Conservation (phyloP, 2,888 invertebrate species). For the Amiota minor region DNA sequence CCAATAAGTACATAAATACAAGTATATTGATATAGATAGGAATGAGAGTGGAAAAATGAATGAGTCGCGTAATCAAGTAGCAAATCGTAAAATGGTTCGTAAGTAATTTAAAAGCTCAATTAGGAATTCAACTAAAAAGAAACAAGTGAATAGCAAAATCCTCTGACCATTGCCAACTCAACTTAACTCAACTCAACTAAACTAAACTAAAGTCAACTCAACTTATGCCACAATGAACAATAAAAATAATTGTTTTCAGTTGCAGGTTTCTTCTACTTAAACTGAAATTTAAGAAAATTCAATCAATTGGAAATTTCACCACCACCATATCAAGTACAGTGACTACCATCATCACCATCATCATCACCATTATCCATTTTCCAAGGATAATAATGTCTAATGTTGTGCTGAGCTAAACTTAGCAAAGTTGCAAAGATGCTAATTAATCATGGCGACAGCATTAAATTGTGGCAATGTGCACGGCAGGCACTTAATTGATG, state of each 20-base stretch:
- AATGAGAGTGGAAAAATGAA: background rate
- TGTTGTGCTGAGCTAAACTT: constrained; percentile 30
- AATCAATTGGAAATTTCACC: constrained; percentile 61
- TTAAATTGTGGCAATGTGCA: constrained; percentile 15
- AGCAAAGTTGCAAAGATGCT: constrained; percentile 51
- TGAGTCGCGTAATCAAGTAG: constrained; percentile 37
- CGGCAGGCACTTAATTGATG: constrained; percentile 59
- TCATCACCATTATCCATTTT: no score
- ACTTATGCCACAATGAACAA: background rate
- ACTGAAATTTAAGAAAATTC: constrained; percentile 38
- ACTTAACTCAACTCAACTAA: no score
- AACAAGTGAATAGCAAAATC: background rate
- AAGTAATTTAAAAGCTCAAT: constrained; percentile 28
- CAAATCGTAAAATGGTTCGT: constrained; percentile 28
- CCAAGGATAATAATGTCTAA: no score
- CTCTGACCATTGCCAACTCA: no score
- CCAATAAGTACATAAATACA: no score
- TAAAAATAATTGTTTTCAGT: constrained; percentile 6
- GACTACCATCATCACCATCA: no score
- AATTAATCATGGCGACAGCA: constrained; percentile 58
- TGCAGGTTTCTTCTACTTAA: background rate
- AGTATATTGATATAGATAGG: constrained; percentile 2
- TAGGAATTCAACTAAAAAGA: background rate
- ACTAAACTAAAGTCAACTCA: no score
- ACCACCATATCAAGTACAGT: no score